Evolutionary conservation across 2,797 vertebrate genomes (phyloP).

Genomic region (Parauchenoglanis punctatus): DNA sequence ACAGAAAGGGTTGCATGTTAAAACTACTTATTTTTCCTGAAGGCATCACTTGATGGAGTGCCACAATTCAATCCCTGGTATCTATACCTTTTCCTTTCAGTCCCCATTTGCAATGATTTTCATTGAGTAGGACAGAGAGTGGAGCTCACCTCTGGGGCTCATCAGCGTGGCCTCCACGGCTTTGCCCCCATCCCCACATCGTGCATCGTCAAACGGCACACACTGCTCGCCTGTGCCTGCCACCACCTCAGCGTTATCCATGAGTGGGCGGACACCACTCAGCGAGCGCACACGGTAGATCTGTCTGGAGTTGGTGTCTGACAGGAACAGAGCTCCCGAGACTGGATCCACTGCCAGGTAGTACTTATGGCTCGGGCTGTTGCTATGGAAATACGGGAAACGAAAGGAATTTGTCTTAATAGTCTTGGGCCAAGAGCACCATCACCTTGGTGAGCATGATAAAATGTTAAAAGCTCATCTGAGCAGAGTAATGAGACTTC

Average conservation of each 20-base stretch:
- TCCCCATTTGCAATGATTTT: background rate
- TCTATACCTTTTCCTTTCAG: background rate
- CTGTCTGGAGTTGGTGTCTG: slow-evolving; percentile 86
- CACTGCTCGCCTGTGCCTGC: slow-evolving; percentile 88
- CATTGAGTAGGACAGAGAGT: background rate
- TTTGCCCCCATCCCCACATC: slow-evolving; percentile 87
- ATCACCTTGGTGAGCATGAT: slow-evolving; percentile 58
- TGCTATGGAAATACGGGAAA: slow-evolving; percentile 71
- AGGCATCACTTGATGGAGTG: background rate
- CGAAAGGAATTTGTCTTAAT: slow-evolving; percentile 49
- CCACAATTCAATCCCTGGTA: background rate
- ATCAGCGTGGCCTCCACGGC: slow-evolving; percentile 87
- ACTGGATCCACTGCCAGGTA: slow-evolving; percentile 88
- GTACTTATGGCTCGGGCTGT: slow-evolving; percentile 89
- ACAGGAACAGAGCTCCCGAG: slow-evolving; percentile 82
- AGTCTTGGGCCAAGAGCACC: slow-evolving; percentile 43
- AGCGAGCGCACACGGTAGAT: slow-evolving; percentile 83
- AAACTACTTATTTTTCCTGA: slow-evolving; percentile 6
- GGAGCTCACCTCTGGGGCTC: slow-evolving; percentile 83
- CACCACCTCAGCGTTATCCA: slow-evolving; percentile 83
- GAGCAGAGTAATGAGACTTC: slow-evolving; percentile 52
- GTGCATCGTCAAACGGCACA: slow-evolving; percentile 84
- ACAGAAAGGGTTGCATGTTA: background rate
- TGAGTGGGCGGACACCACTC: slow-evolving; percentile 76
- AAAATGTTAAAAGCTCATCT: slow-evolving; percentile 56